Conservation (phyloP, 64 coral and sea anemone genomes). For the Porites australiensis region DNA sequence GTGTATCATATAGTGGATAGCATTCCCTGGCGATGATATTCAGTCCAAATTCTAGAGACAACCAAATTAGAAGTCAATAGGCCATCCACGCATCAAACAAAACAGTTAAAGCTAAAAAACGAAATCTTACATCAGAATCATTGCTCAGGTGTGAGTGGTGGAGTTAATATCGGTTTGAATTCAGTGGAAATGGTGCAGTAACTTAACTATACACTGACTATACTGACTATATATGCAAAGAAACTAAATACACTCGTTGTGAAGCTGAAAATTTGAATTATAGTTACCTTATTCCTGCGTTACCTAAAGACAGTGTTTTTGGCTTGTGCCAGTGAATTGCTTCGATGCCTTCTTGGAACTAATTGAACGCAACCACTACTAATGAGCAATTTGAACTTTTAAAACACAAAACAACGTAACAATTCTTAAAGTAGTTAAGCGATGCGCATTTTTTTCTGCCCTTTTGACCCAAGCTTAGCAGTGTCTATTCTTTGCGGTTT, state of each 20-base stretch:
- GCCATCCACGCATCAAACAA: too few relatives aligned
- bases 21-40: background rate
- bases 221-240: too few relatives aligned
- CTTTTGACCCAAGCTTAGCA: constrained; percentile 2
- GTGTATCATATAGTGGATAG: background rate
- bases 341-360: background rate
- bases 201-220: too few relatives aligned
- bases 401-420: background rate
- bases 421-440: background rate
- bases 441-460: background rate
- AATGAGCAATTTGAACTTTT: background rate
- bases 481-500: constrained; percentile 5
- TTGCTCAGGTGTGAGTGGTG: background rate
- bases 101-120: too few relatives aligned
- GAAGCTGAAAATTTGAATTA: too few relatives aligned
- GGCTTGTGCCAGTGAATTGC: background rate
- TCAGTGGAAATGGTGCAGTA: too few relatives aligned
- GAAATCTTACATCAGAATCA: background rate
- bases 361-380: background rate
- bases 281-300: too few relatives aligned
- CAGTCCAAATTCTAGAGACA: background rate
- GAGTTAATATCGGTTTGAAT: too few relatives aligned
- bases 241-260: too few relatives aligned
- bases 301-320: too few relatives aligned
- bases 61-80: background rate